Evolutionary conservation across 1,140 invertebrate species (phyloP).

Genomic region (Luehdorfia chinensis): DNA sequence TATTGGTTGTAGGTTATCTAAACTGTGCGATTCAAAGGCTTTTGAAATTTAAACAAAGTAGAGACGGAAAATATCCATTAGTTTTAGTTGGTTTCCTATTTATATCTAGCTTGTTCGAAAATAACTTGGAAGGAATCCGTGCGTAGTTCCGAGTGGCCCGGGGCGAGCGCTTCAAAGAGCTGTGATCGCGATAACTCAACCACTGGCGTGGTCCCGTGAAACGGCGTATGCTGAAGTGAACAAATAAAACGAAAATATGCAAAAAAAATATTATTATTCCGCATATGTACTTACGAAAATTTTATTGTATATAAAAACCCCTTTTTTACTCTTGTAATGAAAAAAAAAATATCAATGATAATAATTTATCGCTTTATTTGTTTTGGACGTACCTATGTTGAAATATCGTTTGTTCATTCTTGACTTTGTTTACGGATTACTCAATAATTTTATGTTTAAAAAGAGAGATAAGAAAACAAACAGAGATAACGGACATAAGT

Average conservation of each 20-base stretch:
- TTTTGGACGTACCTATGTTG: too few species aligned
- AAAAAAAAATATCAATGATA: too few species aligned
- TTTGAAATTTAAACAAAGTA: constrained; percentile 2
- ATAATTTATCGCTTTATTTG: too few species aligned
- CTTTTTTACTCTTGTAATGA: neutral
- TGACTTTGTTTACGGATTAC: too few species aligned
- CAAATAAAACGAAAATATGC: neutral
- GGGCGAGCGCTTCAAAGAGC: constrained; percentile 39
- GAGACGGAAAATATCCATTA: neutral
- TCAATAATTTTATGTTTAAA: too few species aligned
- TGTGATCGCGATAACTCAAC: constrained; percentile 48
- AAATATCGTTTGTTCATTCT: too few species aligned
- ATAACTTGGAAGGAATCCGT: constrained; percentile 27
- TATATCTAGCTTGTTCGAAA: constrained; percentile 9
- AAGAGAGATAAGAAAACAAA: too few species aligned
- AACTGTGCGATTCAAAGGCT: neutral
- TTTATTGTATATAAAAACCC: too few species aligned
- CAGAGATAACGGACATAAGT: too few species aligned
- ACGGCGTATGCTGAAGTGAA: constrained; percentile 25
- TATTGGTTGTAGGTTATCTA: too few species aligned
- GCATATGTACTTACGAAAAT: too few species aligned
- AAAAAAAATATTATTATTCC: neutral
- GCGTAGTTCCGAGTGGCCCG: constrained; percentile 28
- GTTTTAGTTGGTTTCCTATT: constrained; percentile 5
- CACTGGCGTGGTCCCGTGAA: constrained; percentile 29